Evolutionary conservation across 2,888 invertebrate species (phyloP), one percentile per base, ranked within the genome.

Genomic region (Xylophagus ater): DNA sequence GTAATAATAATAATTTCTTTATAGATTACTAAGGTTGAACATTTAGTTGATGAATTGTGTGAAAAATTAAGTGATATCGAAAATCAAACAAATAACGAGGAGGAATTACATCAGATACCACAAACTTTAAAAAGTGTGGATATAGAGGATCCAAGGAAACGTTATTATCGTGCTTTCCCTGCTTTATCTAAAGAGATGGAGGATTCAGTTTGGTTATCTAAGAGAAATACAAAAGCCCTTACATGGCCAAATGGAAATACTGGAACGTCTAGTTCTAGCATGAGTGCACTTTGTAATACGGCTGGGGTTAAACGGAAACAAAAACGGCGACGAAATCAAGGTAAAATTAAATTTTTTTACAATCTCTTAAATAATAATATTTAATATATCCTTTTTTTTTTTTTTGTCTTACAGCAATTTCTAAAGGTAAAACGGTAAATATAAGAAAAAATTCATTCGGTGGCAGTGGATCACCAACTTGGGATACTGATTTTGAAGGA

Each of bases 31-130:
- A 81, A 81, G 61, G 78, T 86, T 57, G 83, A 85, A 69, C 75
- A 74, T 56, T 72, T 87, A 61, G 81, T 87, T 51, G 84, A 86
- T 66, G 85, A 87, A 69, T 71, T 87, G 58, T 83, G 82, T 66
- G 73, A 72, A 51, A 79, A 79, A 67, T 69, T 86, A 54, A 78
- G 81, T 63, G 78, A 82, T 64, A 73, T 79, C 53, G 77, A 76
- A 54, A 64, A 57, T 35, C 53, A 55, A 52, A 45, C 50, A 14
- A 48, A 24, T 28, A 30, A 37, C 8, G 24, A 37, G 17, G 37
- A 37, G 23, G 31, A 31, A 12, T 8, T 12, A 30, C 37, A 37
- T 32, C 40, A 37, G 46, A 37, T 44, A 40, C 34, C 37, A 20
- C 29, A 37, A 17, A 26, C 32, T 26, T 18, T 30, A 15, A 43